Conservation (phyloP, 2,797 vertebrate species). For the Sphenopsis melanotis region DNA sequence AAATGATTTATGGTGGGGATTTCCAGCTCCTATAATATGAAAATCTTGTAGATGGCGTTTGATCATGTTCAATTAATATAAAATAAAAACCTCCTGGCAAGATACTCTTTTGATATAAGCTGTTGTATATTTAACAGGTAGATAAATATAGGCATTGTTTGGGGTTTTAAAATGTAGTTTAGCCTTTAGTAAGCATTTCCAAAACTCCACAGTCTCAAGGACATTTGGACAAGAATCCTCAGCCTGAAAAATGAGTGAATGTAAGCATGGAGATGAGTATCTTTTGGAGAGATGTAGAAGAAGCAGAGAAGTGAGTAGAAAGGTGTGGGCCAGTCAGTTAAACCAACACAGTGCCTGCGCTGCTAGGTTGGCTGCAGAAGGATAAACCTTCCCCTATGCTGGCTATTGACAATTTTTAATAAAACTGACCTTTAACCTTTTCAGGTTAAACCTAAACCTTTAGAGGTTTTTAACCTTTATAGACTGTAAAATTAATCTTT, state of each 20-base stretch:
- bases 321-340: neutral
- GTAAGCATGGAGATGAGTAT: neutral
- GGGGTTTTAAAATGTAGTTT: neutral
- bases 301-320: neutral
- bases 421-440: neutral
- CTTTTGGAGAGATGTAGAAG: neutral
- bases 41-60: slow-evolving; percentile 25
- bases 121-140: slow-evolving; percentile 30
- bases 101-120: slow-evolving; percentile 36
- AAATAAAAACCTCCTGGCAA: slow-evolving; percentile 60
- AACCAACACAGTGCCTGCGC: neutral
- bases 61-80: slow-evolving; percentile 49
- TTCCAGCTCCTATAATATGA: slow-evolving; percentile 60
- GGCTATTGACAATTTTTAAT: neutral
- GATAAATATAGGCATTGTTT: slow-evolving; percentile 19
- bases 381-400: neutral
- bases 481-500: neutral
- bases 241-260: neutral
- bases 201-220: neutral
- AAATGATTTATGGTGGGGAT: slow-evolving; percentile 64
- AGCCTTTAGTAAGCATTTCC: slow-evolving; percentile 23
- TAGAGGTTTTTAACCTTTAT: neutral
- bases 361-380: neutral
- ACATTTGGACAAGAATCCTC: neutral
- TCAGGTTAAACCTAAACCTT: neutral